Conservation (phyloP, 2,113 vertebrate species). For the Actenoides lindsayi region DNA sequence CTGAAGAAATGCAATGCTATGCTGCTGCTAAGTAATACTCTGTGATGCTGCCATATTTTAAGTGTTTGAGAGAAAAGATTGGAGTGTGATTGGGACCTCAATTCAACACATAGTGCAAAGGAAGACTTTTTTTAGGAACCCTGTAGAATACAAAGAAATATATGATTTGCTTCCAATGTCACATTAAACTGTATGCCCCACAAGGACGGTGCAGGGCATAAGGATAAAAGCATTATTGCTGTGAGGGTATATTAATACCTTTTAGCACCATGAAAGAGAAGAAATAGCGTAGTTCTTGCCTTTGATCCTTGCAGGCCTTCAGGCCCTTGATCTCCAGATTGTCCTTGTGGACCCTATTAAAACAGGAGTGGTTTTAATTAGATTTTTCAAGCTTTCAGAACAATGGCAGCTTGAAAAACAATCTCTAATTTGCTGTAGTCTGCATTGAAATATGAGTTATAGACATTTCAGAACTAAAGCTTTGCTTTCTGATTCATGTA, state of each 20-base stretch:
- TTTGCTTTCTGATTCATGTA: neutral
- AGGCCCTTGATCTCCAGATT: slow-evolving; percentile 84
- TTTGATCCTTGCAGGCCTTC: slow-evolving; percentile 87
- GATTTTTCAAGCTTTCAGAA: neutral
- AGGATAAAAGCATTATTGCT: neutral
- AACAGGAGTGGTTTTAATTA: slow-evolving; percentile 24
- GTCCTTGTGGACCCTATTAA: slow-evolving; percentile 84
- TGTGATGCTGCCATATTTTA: neutral
- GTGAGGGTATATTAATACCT: neutral
- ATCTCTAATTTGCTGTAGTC: neutral
- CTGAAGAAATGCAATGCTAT: neutral
- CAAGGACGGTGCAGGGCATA: neutral
- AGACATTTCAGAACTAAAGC: neutral
- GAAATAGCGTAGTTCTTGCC: slow-evolving; percentile 63
- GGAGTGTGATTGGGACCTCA: neutral
- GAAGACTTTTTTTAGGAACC: neutral
- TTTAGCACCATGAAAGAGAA: neutral
- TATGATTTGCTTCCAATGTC: neutral
- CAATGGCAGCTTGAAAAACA: neutral
- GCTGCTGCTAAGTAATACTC: neutral
- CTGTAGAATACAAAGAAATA: neutral
- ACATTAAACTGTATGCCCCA: neutral
- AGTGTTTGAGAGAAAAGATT: neutral
- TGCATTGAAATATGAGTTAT: neutral
- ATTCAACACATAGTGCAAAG: neutral